Evolutionary conservation across 53 echinoderm and acorn worm genomes (phyloP).

Genomic region (Arbacia lixula): DNA sequence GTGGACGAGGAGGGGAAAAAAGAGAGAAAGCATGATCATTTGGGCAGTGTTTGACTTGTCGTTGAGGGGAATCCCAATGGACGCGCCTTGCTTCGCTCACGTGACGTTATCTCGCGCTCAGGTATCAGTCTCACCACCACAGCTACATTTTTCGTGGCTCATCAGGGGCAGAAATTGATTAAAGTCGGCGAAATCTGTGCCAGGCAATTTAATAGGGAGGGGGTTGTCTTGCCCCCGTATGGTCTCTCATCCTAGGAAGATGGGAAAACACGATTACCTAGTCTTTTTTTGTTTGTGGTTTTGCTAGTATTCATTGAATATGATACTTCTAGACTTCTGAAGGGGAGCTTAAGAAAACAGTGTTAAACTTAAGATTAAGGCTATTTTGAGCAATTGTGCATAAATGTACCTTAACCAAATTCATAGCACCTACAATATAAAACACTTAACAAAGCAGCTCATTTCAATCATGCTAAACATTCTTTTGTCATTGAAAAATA

Average conservation of each 20-base stretch:
- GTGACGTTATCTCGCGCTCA: slow-evolving; percentile 22
- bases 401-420: too few species aligned
- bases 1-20: not conserved
- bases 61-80: slow-evolving; percentile 20
- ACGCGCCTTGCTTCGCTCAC: slow-evolving; percentile 2
- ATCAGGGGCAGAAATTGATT: slow-evolving; percentile 23
- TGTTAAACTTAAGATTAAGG: too few species aligned
- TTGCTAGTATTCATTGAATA: not conserved
- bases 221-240: not conserved
- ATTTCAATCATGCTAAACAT: too few species aligned
- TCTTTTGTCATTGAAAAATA: too few species aligned
- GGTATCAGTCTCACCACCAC: slow-evolving; percentile 36
- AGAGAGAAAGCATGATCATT: slow-evolving; percentile 28
- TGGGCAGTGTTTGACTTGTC: slow-evolving; percentile 36
- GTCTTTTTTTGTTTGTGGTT: not conserved
- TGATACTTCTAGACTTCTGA: too few species aligned
- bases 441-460: too few species aligned
- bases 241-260: too few species aligned
- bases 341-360: too few species aligned
- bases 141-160: slow-evolving; percentile 35
- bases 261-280: not conserved
- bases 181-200: slow-evolving; percentile 45
- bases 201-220: slow-evolving; percentile 19
- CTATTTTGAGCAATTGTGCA: too few species aligned
- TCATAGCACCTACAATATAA: too few species aligned